Conservation (phyloP, 2,797 vertebrate genomes). For the Sebastiscus tertius region DNA sequence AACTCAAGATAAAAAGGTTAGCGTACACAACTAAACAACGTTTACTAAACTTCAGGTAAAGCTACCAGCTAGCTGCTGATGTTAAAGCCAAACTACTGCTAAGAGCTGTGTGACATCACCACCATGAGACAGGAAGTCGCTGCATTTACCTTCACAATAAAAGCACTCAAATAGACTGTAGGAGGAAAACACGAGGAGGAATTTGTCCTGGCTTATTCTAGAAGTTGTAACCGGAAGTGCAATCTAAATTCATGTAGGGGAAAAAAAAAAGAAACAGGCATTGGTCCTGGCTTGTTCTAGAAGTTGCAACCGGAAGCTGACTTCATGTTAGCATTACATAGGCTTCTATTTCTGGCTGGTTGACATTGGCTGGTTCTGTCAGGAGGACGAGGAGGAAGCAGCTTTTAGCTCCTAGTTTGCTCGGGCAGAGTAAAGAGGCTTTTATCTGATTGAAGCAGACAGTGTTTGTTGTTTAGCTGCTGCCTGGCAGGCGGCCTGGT, state of each 20-base stretch:
- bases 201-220: not conserved
- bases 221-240: not conserved
- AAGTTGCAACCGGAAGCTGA: not conserved
- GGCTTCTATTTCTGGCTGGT: conserved; percentile 30
- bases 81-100: not conserved
- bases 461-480: not conserved
- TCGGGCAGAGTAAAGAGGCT: not conserved
- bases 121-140: not conserved
- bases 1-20: not conserved
- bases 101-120: accelerated
- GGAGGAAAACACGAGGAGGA: not conserved
- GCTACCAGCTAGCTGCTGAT: not conserved
- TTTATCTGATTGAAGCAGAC: not conserved
- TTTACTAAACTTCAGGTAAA: not conserved
- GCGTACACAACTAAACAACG: not conserved
- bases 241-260: not conserved
- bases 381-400: conserved; percentile 44
- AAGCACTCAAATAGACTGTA: not conserved
- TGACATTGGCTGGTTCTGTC: conserved; percentile 55
- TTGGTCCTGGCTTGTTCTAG: accelerated
- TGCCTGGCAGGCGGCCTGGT: not conserved
- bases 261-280: not conserved
- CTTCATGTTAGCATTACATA: not conserved
- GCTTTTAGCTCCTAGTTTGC: not conserved
- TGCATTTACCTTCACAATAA: conserved; percentile 10